A percentile compares a stretch with the other conserved stretches of the same genome.
Conservation (phyloP, 2,888 invertebrate species). For the Brachypalpus laphriformis region DNA sequence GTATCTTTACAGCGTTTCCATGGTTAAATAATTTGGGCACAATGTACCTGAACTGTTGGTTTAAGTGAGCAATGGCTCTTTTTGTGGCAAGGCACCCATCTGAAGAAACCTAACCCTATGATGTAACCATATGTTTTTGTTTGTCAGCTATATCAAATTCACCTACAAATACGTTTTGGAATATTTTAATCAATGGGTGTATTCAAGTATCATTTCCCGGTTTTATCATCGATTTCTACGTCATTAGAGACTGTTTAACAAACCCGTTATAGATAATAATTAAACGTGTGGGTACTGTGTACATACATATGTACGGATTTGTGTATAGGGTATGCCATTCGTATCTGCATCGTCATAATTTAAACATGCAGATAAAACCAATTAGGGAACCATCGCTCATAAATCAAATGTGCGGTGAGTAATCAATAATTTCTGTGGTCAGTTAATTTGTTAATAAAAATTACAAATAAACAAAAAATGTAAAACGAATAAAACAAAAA, state of each 20-base stretch:
- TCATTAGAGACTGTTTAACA: slow-evolving; percentile 4
- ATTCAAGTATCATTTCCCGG: not conserved
- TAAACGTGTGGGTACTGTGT: not conserved
- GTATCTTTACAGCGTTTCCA: too few species aligned
- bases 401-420: slow-evolving; percentile 42
- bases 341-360: slow-evolving; percentile 3
- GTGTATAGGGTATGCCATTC: not conserved
- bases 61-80: too few species aligned
- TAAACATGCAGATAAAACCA: slow-evolving; percentile 35
- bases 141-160: not conserved
- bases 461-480: not conserved
- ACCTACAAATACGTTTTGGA: not conserved
- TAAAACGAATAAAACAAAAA: not conserved
- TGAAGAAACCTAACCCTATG: too few species aligned
- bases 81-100: too few species aligned
- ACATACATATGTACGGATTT: too few species aligned
- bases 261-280: slow-evolving; percentile 15
- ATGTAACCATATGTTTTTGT: too few species aligned
- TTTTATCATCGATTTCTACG: slow-evolving; percentile 4
- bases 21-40: too few species aligned
- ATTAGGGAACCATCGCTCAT: slow-evolving; percentile 46
- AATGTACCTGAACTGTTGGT: too few species aligned
- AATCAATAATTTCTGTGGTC: slow-evolving; percentile 50
- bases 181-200: not conserved
- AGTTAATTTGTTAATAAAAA: slow-evolving; percentile 24